Evolutionary conservation across 2,113 vertebrate genomes (phyloP).

Genomic region (Saguinus imperator): DNA sequence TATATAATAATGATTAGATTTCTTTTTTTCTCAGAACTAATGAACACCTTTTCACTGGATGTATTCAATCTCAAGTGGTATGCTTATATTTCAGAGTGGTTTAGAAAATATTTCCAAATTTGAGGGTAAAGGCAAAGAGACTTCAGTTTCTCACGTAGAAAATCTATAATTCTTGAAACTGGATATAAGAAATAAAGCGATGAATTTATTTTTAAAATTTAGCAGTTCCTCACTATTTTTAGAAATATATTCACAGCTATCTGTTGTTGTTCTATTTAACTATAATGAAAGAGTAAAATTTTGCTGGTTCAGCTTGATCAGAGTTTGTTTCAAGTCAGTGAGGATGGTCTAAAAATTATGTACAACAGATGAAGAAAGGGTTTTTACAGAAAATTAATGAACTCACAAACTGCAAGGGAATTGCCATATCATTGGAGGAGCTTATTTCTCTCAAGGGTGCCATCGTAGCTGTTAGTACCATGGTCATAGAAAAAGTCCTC

Average conservation of each 20-base stretch:
- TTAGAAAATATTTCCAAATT: neutral
- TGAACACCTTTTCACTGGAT: neutral
- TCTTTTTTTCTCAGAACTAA: neutral
- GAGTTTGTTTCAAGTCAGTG: neutral
- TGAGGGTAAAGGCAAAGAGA: neutral
- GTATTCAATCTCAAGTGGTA: neutral
- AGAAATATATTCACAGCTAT: neutral
- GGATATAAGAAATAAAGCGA: neutral
- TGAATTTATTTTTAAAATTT: neutral
- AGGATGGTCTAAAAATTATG: neutral
- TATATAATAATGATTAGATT: neutral
- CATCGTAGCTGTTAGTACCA: neutral
- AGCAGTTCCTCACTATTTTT: neutral
- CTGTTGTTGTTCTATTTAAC: neutral
- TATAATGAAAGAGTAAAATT: neutral
- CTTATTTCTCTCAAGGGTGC: slow-evolving; percentile 11
- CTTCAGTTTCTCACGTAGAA: neutral
- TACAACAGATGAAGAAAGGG: neutral
- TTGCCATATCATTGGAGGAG: neutral
- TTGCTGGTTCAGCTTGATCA: neutral
- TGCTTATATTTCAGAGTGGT: neutral
- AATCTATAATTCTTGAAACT: neutral
- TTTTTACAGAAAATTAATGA: slow-evolving; percentile 44
- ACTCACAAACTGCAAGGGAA: neutral
- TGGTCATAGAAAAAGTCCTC: neutral